phyloP scores from a whole-genome alignment of 2,888 invertebrate genomes.

The Norana najaformis region DNA sequence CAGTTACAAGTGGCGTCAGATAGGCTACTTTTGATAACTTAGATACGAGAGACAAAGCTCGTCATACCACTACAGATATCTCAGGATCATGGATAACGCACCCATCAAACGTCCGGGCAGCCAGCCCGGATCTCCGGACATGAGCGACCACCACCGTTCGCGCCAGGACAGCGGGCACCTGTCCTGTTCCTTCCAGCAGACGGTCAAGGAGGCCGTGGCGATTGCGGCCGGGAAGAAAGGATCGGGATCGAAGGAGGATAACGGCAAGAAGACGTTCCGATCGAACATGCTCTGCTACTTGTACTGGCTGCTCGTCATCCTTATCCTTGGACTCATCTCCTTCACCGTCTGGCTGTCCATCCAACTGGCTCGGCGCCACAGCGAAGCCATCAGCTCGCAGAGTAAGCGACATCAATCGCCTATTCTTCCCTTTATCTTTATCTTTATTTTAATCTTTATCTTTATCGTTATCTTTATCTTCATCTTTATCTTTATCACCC shows the following conservation, averaged over 20 bases:
- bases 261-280: constrained; percentile 31
- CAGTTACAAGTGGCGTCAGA: neutral
- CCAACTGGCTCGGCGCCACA: constrained; percentile 38
- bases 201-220: constrained; percentile 38
- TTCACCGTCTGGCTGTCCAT: constrained; percentile 42
- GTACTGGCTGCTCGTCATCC: constrained; percentile 39
- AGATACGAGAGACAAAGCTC: neutral
- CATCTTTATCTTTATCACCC: no score
- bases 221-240: constrained; percentile 39
- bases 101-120: neutral
- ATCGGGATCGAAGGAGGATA: constrained; percentile 30
- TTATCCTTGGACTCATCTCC: constrained; percentile 39
- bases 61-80: neutral
- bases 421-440: no score
- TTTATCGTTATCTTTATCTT: no score
- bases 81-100: neutral
- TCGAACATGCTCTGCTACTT: constrained; percentile 42
- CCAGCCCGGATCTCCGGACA: neutral
- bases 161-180: constrained; percentile 32
- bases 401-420: no score
- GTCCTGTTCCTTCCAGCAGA: constrained; percentile 33
- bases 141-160: constrained; percentile 20
- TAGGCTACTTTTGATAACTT: neutral
- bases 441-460: no score
- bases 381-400: constrained; percentile 26